Percentiles rank a stretch among this genome's conserved stretches.
phyloP scores from a whole-genome alignment of 2,797 vertebrate genomes.

The Oreortyx pictus region DNA sequence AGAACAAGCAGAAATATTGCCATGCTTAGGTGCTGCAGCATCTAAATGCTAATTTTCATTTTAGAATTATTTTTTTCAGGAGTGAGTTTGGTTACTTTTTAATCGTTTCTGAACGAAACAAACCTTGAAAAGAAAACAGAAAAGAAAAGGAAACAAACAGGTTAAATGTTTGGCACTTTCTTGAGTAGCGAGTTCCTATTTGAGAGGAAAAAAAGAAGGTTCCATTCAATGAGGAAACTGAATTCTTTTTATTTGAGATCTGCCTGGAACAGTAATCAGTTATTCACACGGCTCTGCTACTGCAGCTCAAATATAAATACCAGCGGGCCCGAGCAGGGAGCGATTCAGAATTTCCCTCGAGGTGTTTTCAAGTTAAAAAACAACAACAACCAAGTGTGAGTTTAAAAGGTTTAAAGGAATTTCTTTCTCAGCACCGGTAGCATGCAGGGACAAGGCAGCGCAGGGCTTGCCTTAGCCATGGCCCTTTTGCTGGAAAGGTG shows the following conservation, averaged over 20 bases:
- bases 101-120: background rate
- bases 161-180: background rate
- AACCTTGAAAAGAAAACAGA: rapidly evolving
- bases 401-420: background rate
- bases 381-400: background rate
- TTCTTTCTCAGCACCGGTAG: background rate
- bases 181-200: background rate
- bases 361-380: background rate
- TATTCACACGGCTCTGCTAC: background rate
- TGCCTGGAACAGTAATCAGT: constrained; percentile 20
- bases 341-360: constrained; percentile 8
- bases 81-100: background rate
- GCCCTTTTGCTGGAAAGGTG: background rate
- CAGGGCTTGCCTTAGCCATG: background rate
- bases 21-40: background rate
- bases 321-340: background rate
- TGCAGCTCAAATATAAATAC: constrained; percentile 12
- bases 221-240: background rate
- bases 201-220: background rate
- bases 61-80: background rate
- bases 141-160: background rate
- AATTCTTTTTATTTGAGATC: constrained; percentile 32
- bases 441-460: background rate
- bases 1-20: background rate
- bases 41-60: background rate